Base-by-base conservation (phyloP, 2,888 invertebrate species). In the Nycteola revayana region DNA sequence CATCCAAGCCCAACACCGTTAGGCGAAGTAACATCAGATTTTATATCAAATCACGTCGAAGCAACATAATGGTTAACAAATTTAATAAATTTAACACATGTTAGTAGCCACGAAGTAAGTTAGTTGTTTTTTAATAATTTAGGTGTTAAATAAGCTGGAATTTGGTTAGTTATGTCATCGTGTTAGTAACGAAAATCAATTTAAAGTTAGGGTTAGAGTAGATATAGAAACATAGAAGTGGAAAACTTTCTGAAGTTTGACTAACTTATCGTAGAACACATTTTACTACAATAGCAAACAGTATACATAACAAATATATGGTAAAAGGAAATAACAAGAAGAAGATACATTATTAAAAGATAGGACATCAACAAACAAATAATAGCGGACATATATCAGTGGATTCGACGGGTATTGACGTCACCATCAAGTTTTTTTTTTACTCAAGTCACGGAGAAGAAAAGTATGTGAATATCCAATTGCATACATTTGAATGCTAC, bases 351-450 rank as follows among this genome's bases (percentile, higher is more conserved):
- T 57, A 60, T 63, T 50, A 66, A 61, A 42, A 52, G 51, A 66
- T n/a, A n/a, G n/a, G 44, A 67, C 61, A 62, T 42, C 46, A 39
- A 60, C 46, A 49, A 32, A 49, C 42, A 64, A 45, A 71, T 50
- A 62, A 14, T 2, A 14, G 14, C 14, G 14, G 2, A 14, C 14
- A 14, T 5, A 14, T 14, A 14, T 14, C 60, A 62, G 66, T 60
- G 63, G 66, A 62, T 55, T 56, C 57, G 66, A 62, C 60, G 65
- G 66, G 60, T 62, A 60, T 54, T 56, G 42, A 54, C 49, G 43
- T 58, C 57, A 53, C 10, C 14, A 14, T 14, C 14, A n/a, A n/a
- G n/a, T n/a, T n/a, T n/a, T n/a, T n/a, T n/a, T n/a, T n/a, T n/a
- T n/a, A n/a, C n/a, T n/a, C n/a, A n/a, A n/a, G n/a, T n/a, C n/a